Base-by-base conservation (phyloP, 2,888 invertebrate genomes). In the Hesperia comma region DNA sequence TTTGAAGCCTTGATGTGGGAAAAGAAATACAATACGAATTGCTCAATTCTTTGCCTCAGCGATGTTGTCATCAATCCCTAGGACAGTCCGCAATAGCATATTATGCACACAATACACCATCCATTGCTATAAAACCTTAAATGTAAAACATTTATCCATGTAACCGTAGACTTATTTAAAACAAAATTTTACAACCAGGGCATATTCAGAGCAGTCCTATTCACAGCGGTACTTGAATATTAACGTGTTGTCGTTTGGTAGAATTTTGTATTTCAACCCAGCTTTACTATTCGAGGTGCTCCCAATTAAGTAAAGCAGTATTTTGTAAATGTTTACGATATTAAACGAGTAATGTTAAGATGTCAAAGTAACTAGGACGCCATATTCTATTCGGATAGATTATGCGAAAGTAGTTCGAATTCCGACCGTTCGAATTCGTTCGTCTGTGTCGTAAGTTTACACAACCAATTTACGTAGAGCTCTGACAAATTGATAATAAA, bases 371-470 rank as follows among this genome's bases (percentile, higher is more conserved):
- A 88, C 80, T 88, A 84, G 88, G 84, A 77, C 87, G 79, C 79
- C 84, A 81, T 70, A 83, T 83, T 84, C 83, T 82, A 83, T 83
- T 83, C 83, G 80, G 82, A 81, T 85, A 84, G 87, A 90, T 91
- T 89, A 90, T 87, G 87, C 90, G 90, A 91, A 92, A 91, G 90
- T 91, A 89, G 90, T 87, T 87, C 90, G 88, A 91, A 92, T 89
- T 88, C 89, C 88, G 81, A 85, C 82, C 85, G 82, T 79, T 83
- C 86, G 60, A 85, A 82, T 79, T 83, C 86, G 60, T 60, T 54
- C 15, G 33, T 53, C 54, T 46, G 61, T 91, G 90, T 90, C 87
- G 91, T 90, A 91, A 91, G 90, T 85, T 79, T 77, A 68, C 74
- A 77, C 74, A 77, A 74, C 89, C 88, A 85, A 68, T 69, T 43